Percentiles rank a stretch among this genome's conserved stretches.
phyloP scores from a whole-genome alignment of 2,113 vertebrate species.

The Melanerpes aurifrons region DNA sequence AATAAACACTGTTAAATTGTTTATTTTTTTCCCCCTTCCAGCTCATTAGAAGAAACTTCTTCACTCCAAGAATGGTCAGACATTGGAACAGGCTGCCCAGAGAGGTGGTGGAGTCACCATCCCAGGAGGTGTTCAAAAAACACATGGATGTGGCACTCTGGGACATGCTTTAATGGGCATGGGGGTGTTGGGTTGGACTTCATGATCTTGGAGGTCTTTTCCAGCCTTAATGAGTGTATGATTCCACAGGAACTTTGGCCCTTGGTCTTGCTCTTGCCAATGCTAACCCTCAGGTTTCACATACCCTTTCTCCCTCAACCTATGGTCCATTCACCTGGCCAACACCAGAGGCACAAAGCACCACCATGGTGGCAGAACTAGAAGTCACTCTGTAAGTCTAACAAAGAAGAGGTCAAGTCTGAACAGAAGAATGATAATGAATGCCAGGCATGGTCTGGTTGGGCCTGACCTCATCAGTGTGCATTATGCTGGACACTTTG shows the following conservation, averaged over 20 bases:
- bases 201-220: no score
- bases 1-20: neutral
- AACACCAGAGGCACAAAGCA: neutral
- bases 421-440: neutral
- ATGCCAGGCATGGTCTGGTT: accelerated
- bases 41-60: no score
- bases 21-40: no score
- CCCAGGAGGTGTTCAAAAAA: no score
- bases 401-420: neutral
- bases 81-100: no score
- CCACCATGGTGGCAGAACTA: neutral
- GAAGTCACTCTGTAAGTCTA: neutral
- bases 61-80: no score
- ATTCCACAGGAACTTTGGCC: neutral
- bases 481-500: neutral
- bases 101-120: no score
- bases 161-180: no score
- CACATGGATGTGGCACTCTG: no score
- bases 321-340: neutral
- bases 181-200: no score
- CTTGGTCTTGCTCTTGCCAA: neutral
- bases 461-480: neutral
- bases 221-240: no score
- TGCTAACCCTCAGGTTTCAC: neutral
- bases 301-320: neutral